A percentile compares a stretch with the other conserved stretches of the same genome.
phyloP scores from a whole-genome alignment of 64 coral and sea anemone genomes.

The Actinia tenebrosa region DNA sequence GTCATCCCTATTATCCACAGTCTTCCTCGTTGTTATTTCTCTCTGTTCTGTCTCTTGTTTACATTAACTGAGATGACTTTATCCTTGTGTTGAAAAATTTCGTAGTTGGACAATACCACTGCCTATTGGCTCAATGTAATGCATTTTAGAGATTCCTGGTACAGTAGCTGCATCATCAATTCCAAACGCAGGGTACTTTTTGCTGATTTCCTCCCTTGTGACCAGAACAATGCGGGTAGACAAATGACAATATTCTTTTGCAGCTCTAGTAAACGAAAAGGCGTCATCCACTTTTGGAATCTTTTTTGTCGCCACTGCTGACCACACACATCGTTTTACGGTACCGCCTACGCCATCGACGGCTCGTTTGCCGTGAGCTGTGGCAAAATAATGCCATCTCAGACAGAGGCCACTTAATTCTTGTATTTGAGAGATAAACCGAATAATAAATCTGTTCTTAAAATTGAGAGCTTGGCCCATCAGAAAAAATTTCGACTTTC shows the following conservation, averaged over 20 bases:
- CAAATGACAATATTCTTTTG: not conserved
- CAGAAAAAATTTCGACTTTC: constrained; percentile 22
- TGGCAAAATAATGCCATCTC: constrained; percentile 44
- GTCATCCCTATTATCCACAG: no score
- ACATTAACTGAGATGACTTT: no score
- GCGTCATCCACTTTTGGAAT: constrained; percentile 8
- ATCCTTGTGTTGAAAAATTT: no score
- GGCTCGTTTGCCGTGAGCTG: constrained; percentile 36
- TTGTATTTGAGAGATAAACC: constrained; percentile 4
- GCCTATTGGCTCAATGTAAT: no score
- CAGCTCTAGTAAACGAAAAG: not conserved
- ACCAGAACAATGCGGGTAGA: not conserved
- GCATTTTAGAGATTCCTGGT: no score
- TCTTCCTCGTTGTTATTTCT: no score
- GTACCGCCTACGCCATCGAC: constrained; percentile 42
- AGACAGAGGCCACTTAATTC: not conserved
- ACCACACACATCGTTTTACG: constrained; percentile 36
- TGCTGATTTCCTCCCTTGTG: not conserved
- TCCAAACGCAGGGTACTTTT: no score
- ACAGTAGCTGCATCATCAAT: no score
- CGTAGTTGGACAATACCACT: no score
- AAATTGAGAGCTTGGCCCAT: constrained; percentile 44
- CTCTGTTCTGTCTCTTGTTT: no score
- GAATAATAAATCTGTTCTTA: constrained; percentile 37
- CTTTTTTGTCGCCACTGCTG: constrained; percentile 25